phyloP scores from a whole-genome alignment of 1,140 invertebrate species.

The Pogonomyrmex californicus region DNA sequence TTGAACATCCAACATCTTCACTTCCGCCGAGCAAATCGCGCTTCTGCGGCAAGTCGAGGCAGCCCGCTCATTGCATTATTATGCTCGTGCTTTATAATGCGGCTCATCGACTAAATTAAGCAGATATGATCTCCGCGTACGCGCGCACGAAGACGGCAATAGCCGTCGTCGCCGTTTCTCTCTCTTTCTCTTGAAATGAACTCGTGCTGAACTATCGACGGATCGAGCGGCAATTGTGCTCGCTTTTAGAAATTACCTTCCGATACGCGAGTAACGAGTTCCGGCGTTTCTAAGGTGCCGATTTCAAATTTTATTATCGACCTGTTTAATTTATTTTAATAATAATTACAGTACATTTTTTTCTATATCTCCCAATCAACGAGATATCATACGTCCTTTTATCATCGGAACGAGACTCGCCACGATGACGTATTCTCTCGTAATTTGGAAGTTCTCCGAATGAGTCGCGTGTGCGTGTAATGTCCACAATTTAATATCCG shows the following conservation, averaged over 20 bases:
- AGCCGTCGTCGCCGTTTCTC: not conserved
- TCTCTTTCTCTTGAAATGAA: not conserved
- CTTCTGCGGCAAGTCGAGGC: not conserved
- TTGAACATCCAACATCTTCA: constrained; percentile 38
- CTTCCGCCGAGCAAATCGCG: constrained; percentile 25
- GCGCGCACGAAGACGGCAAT: constrained; percentile 7
- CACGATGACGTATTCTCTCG: not conserved
- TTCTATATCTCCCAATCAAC: not conserved
- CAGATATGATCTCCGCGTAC: constrained; percentile 23
- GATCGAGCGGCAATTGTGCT: constrained; percentile 26
- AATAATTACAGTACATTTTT: not conserved
- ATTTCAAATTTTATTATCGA: not conserved
- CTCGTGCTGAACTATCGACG: not conserved
- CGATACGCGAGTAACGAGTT: not conserved
- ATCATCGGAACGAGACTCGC: not conserved
- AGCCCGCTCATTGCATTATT: constrained; percentile 41
- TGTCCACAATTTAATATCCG: constrained; percentile 24
- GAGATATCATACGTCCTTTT: not conserved
- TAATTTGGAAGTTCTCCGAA: not conserved
- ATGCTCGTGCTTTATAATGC: constrained; percentile 39
- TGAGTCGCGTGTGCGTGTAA: not conserved
- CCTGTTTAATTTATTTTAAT: not conserved
- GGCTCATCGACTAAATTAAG: constrained; percentile 52
- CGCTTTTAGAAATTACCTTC: constrained; percentile 12
- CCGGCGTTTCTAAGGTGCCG: too few species aligned